Evolutionary conservation across 2,888 invertebrate genomes (phyloP).

Genomic region (Embidobia sp.): DNA sequence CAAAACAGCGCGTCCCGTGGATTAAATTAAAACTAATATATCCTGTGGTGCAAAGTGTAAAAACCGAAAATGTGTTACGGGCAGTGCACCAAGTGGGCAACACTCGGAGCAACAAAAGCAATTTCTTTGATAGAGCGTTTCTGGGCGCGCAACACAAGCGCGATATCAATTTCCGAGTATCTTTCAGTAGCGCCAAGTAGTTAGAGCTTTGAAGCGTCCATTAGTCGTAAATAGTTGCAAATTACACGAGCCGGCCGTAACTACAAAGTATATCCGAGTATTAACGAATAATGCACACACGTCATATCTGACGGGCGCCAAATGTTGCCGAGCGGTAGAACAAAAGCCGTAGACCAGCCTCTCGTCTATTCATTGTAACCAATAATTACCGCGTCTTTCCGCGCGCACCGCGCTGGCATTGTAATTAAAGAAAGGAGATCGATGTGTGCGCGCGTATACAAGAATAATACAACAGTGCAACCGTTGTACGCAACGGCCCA

Average conservation of each 20-base stretch:
- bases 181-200: constrained; percentile 45
- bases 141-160: not conserved
- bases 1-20: no score
- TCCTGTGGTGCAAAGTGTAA: no score
- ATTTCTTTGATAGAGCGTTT: constrained; percentile 9
- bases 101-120: constrained; percentile 2
- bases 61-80: no score
- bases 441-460: constrained; percentile 24
- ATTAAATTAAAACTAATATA: no score
- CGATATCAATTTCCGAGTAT: constrained; percentile 35
- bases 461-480: no score
- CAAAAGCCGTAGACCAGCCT: constrained; percentile 65
- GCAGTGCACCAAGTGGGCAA: not conserved
- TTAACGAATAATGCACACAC: constrained; percentile 44
- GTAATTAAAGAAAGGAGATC: constrained; percentile 77
- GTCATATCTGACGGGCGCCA: constrained; percentile 70
- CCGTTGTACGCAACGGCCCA: constrained; percentile 41
- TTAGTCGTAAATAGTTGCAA: constrained; percentile 40
- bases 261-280: constrained; percentile 30
- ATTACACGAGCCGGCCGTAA: constrained; percentile 10
- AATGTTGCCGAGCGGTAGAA: constrained; percentile 76
- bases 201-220: constrained; percentile 36
- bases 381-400: constrained; percentile 76
- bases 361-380: constrained; percentile 74
- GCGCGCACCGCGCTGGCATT: constrained; percentile 70